A percentile compares a stretch with the other conserved stretches of the same genome.
phyloP scores from a whole-genome alignment of 2,888 invertebrate species.

The Rhagophthalmus giganteus region DNA sequence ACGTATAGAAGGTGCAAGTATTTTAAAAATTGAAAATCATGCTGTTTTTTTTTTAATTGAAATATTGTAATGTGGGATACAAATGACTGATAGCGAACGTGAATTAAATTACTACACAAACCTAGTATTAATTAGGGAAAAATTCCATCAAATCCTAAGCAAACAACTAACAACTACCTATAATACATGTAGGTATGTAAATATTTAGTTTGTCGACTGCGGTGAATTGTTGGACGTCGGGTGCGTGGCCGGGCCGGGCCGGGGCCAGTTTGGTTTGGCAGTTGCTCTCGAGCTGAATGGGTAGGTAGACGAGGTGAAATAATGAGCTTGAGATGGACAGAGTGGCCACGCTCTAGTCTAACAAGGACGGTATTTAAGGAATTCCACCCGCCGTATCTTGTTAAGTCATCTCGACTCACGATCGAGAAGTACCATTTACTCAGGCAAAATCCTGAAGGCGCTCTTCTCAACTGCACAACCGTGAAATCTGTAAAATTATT shows the following conservation, averaged over 20 bases:
- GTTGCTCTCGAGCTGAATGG: slow-evolving; percentile 46
- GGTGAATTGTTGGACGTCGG: slow-evolving; percentile 29
- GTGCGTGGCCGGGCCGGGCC: slow-evolving; percentile 33
- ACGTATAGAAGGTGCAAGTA: no score
- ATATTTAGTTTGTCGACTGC: slow-evolving; percentile 45
- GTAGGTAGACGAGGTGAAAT: slow-evolving; percentile 54
- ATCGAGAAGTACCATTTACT: slow-evolving; percentile 35
- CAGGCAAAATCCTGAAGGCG: slow-evolving; percentile 27
- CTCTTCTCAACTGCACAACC: slow-evolving; percentile 16
- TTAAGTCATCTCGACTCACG: slow-evolving; percentile 55
- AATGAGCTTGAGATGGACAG: slow-evolving; percentile 51
- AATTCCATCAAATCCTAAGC: slow-evolving; percentile 26
- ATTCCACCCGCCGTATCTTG: slow-evolving; percentile 55
- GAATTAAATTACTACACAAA: no score
- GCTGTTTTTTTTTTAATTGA: no score
- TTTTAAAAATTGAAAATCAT: no score
- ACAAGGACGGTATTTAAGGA: slow-evolving; percentile 49
- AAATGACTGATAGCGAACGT: no score
- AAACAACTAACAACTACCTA: slow-evolving; percentile 28
- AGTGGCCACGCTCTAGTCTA: slow-evolving; percentile 30
- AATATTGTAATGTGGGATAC: no score
- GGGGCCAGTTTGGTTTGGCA: slow-evolving; percentile 50
- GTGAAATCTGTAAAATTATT: slow-evolving; percentile 25
- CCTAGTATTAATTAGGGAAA: slow-evolving; percentile 22
- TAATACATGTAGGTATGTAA: slow-evolving; percentile 47